A percentile compares a stretch with the other conserved stretches of the same genome.
These are phyloP conservation scores for Thalassarche chlororhynchos DNA, from an alignment of 2,113 vertebrate genomes.

Conservation along the genomic window DNA sequence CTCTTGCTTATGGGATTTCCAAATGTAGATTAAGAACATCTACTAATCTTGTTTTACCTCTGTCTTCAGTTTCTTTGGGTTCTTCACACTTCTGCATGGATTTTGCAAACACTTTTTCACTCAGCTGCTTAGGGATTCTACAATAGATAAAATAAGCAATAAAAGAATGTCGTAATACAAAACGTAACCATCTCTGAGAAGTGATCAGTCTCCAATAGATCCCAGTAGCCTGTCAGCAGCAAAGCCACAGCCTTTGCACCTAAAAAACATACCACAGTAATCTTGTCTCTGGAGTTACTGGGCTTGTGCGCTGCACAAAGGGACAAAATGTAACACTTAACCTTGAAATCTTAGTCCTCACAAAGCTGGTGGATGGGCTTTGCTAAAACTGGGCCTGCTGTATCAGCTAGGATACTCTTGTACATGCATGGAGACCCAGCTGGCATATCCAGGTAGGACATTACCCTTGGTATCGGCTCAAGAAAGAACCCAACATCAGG, in stretches of 20 bases:
- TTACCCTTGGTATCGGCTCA: background rate
- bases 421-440: rapidly evolving
- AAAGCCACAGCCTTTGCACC: background rate
- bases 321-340: background rate
- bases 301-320: rapidly evolving
- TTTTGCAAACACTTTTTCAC: conserved; percentile 82
- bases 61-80: conserved; percentile 51
- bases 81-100: conserved; percentile 61
- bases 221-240: background rate
- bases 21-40: background rate
- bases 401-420: background rate
- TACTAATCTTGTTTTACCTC: conserved; percentile 72
- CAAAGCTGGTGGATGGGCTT: background rate
- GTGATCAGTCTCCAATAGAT: background rate
- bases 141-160: conserved; percentile 11
- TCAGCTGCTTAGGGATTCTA: conserved; percentile 91
- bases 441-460: background rate
- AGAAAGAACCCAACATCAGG: background rate
- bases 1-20: background rate
- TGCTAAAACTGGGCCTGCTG: background rate
- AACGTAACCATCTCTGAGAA: background rate
- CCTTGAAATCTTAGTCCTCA: background rate
- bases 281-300: background rate
- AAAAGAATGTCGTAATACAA: background rate
- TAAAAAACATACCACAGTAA: background rate